Evolutionary conservation across 2,888 invertebrate genomes (phyloP), one percentile per base, ranked within the genome.

Genomic region (Ligdia adustata): DNA sequence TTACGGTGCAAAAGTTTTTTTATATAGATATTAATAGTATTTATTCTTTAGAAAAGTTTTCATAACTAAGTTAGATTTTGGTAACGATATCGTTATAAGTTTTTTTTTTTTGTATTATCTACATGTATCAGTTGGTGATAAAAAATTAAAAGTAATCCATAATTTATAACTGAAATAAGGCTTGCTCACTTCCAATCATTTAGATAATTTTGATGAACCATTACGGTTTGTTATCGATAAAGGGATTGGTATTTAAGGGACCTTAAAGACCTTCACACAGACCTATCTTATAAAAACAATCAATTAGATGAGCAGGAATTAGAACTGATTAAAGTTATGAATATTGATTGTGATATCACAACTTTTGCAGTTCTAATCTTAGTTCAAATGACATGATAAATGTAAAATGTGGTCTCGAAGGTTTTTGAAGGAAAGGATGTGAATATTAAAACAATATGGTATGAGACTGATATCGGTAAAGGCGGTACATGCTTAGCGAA

Each of bases 141-240:
- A 35, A 57, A 55, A 62, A 62, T 38, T 57, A 56, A 57, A 62
- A 62, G 34, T 56, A 59, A 60, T 52, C 59, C 61, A 65, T 61
- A 56, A 40, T 13, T 31, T 66, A 63, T 66, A 63, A 59, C 50
- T 62, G 37, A 52, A 59, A 65, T 58, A 68, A 69, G 64, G 80
- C 82, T 82, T 82, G 83, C 84, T 84, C 82, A 82, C 70, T 80
- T 81, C 73, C 75, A 74, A 62, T 49, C 41, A 42, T 51, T 46
- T 40, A 57, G 52, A 55, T 47, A 40, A 32, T 43, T 48, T 52
- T 39, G 34, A 41, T 24, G 9, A 33, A 50, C 42, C 35, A 35
- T 40, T 12, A 62, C 40, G 57, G 64, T 62, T 62, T 58, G 57
- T 52, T 55, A 46, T 55, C 50, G 54, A 58, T 56, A 53, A 48